Evolutionary conservation across 2,797 vertebrate genomes (phyloP), one percentile per base, ranked within the genome.

Genomic region (Melanotaenia maccullochi): DNA sequence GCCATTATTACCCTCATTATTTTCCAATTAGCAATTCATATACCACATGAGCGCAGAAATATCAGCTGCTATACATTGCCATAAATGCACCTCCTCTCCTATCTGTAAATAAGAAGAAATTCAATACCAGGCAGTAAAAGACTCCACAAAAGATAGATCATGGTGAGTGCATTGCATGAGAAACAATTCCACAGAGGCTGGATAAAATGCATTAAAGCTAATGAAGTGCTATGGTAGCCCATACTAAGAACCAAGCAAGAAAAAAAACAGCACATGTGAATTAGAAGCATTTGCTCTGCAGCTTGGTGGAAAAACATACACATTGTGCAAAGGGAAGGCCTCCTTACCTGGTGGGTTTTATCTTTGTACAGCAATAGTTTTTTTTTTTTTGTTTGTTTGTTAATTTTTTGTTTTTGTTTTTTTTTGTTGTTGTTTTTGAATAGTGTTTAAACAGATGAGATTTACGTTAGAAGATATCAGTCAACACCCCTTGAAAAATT

Each of bases 1-100:
- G 72, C 77, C 85, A 83, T 93, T 94, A 92, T 93, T 92, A 85
- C 86, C 78, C 81, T 93, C 85, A 92, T 94, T 94, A 93, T 93
- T 93, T 93, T 91, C 79, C 85, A 91, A 94, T 94, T 93, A 93
- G 81, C 75, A 87, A 86, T 90, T 85, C 84, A 86, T 90, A 90
- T 78, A 87, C 79, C 81, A 77, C 85, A 89, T 78, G 76, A 86
- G 73, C 82, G 55, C 62, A 55, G 68, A 74, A 71, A 89, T 79
- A 83, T 78, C 71, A 84, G 62, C 73, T 83, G 78, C 75, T 83
- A 59, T 79, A 56, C 42, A 44, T 60, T 79, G 73, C 25, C 78
- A 78, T 84, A 87, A 88, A 89, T 83, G 85, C 80, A 81, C 77
- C 44, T 70, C 69, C 73, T 79, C 68, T 84, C 82, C 79, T 82